Percentiles rank a stretch among this genome's conserved stretches.
phyloP scores from a whole-genome alignment of 2,797 vertebrate genomes.

The Argya squamiceps region DNA sequence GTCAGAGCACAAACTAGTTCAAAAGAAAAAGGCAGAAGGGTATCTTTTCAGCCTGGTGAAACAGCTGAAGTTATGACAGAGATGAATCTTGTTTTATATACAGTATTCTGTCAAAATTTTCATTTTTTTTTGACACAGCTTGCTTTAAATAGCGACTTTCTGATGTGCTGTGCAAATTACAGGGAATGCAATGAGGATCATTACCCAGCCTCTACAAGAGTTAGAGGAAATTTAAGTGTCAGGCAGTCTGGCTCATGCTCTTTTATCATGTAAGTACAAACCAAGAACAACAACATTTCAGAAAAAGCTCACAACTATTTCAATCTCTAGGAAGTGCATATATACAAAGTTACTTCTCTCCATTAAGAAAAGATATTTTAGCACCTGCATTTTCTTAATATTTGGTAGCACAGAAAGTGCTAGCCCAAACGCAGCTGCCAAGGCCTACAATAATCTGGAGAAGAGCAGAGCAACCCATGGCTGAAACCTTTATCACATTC shows the following conservation, averaged over 20 bases:
- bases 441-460: background rate
- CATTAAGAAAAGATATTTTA: background rate
- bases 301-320: background rate
- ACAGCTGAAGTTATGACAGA: background rate
- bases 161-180: background rate
- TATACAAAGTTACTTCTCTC: background rate
- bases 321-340: background rate
- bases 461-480: background rate
- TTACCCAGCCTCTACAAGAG: background rate
- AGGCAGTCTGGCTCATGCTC: background rate
- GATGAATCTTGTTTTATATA: background rate
- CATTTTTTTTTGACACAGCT: background rate
- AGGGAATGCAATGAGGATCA: background rate
- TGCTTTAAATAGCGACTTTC: background rate
- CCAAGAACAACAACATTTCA: background rate
- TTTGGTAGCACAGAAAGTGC: background rate
- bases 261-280: background rate
- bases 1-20: background rate
- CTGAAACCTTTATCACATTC: constrained; percentile 11
- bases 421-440: background rate
- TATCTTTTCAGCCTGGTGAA: background rate
- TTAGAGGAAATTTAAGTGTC: background rate
- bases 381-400: background rate
- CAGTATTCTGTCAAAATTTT: background rate
- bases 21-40: background rate